Evolutionary conservation across 2,113 vertebrate species (phyloP).

Genomic region (Microtus oregoni): DNA sequence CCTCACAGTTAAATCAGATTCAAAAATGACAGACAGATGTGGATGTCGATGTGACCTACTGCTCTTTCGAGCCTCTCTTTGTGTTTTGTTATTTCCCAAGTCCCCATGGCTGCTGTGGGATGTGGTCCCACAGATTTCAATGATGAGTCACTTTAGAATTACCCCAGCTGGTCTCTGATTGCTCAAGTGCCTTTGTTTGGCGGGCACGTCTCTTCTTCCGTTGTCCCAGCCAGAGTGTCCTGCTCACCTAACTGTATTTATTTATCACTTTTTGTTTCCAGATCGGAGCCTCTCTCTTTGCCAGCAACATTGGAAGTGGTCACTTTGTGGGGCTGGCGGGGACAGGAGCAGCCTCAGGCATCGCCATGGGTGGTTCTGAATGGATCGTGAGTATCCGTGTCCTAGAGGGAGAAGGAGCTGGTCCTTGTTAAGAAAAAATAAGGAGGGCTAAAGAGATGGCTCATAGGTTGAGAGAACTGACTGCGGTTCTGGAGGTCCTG

Average conservation of each 20-base stretch:
- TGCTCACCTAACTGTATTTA: neutral
- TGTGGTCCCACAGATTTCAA: accelerated
- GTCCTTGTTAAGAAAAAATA: too few species aligned
- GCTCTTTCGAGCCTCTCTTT: neutral
- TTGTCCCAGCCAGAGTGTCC: neutral
- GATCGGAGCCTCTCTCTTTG: slow-evolving; percentile 98
- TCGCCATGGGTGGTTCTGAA: slow-evolving; percentile 96
- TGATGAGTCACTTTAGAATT: too few species aligned
- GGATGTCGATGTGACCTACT: neutral
- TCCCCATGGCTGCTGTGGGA: neutral
- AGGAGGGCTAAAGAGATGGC: too few species aligned
- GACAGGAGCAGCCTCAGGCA: slow-evolving; percentile 92
- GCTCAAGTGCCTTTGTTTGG: neutral
- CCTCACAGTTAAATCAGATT: neutral
- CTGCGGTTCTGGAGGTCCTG: too few species aligned
- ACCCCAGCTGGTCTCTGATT: neutral
- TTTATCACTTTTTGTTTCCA: slow-evolving; percentile 83
- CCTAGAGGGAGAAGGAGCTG: neutral
- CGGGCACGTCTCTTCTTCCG: neutral
- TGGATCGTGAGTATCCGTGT: slow-evolving; percentile 93
- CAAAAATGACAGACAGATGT: neutral
- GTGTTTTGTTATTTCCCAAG: neutral
- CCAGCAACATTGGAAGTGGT: slow-evolving; percentile 98
- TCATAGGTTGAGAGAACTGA: too few species aligned
- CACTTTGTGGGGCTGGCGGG: slow-evolving; percentile 98